phyloP scores from a whole-genome alignment of 2,797 vertebrate genomes.

The Peromyscus melanophrys region DNA sequence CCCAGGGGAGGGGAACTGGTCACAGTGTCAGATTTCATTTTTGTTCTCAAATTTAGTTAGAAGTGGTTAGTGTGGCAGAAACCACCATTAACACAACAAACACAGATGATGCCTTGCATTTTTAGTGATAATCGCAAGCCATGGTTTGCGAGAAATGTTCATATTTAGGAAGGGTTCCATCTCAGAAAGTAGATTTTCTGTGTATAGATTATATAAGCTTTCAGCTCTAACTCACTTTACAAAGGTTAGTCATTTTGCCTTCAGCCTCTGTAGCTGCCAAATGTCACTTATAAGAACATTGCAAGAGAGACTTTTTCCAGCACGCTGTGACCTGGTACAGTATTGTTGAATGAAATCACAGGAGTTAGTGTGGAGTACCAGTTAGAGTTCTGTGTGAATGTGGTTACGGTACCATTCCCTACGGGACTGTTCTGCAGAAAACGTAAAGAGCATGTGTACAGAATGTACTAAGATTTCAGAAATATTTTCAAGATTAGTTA shows the following conservation, averaged over 20 bases:
- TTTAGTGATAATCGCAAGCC: conserved; percentile 51
- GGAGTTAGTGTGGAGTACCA: neutral
- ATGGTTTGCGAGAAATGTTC: conserved; percentile 53
- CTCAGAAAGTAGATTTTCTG: conserved; percentile 54
- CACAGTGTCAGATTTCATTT: conserved; percentile 76
- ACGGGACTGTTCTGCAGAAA: neutral
- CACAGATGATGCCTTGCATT: conserved; percentile 3
- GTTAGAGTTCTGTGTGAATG: neutral
- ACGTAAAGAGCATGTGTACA: conserved; percentile 23
- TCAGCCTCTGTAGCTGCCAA: conserved; percentile 22
- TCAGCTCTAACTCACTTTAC: conserved; percentile 55
- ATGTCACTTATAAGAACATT: conserved; percentile 39
- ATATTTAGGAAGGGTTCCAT: conserved; percentile 43
- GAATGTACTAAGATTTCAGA: conserved; percentile 29
- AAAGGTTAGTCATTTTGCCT: conserved; percentile 29
- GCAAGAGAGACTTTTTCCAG: neutral
- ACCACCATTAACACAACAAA: conserved; percentile 1
- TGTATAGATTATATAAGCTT: neutral
- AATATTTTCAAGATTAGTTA: conserved; percentile 53
- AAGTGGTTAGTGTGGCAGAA: conserved; percentile 46
- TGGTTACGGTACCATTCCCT: conserved; percentile 22
- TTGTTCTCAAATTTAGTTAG: conserved; percentile 72
- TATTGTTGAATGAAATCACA: neutral
- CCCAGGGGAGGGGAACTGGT: conserved; percentile 78
- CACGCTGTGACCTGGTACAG: neutral